Evolutionary conservation across 2,113 vertebrate genomes (phyloP).

Genomic region (Cervus canadensis): DNA sequence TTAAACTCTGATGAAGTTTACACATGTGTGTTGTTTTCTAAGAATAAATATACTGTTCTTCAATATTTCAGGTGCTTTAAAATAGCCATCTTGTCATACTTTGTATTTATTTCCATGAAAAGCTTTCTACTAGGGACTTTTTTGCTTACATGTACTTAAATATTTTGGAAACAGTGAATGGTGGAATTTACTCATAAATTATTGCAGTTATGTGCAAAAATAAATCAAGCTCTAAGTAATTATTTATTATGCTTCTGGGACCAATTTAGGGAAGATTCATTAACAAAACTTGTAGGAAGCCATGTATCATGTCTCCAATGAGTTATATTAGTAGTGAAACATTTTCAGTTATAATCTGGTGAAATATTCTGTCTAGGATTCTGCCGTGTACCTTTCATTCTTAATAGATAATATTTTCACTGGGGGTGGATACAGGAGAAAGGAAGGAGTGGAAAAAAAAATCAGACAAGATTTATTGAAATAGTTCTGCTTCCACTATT

Average conservation of each 20-base stretch:
- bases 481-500: neutral
- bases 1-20: neutral
- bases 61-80: slow-evolving; percentile 35
- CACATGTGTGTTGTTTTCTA: neutral
- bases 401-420: neutral
- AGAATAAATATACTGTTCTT: neutral
- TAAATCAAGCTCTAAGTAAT: slow-evolving; percentile 70
- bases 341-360: slow-evolving; percentile 1
- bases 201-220: slow-evolving; percentile 58
- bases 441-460: neutral
- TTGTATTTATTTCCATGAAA: neutral
- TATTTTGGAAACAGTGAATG: slow-evolving; percentile 58
- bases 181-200: slow-evolving; percentile 68
- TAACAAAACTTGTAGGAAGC: slow-evolving; percentile 60
- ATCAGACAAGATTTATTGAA: neutral
- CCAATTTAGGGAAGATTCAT: slow-evolving; percentile 69
- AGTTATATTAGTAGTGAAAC: slow-evolving; percentile 32
- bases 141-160: slow-evolving; percentile 57
- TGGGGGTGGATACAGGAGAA: neutral
- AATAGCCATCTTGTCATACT: slow-evolving; percentile 10
- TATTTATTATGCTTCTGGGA: slow-evolving; percentile 65
- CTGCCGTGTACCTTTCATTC: neutral
- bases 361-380: slow-evolving; percentile 45
- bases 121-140: slow-evolving; percentile 14
- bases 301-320: slow-evolving; percentile 23